phyloP scores from a whole-genome alignment of 1,140 invertebrate species.

The Trinorchestia longiramus region DNA sequence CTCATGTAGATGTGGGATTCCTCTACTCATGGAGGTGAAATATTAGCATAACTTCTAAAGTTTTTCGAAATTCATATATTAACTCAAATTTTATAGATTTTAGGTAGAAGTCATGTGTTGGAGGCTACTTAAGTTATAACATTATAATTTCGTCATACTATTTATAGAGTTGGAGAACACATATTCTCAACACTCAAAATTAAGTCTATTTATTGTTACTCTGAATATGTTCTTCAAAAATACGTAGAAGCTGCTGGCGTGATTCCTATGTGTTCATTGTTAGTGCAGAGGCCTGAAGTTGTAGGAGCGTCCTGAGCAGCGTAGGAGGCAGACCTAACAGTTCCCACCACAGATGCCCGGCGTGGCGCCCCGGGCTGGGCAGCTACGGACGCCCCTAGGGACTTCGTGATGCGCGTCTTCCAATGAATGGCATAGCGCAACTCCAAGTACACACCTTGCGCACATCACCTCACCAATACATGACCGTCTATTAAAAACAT shows the following conservation, averaged over 20 bases:
- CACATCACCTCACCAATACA: neutral
- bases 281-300: neutral
- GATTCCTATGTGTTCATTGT: neutral
- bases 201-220: neutral
- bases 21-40: no score
- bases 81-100: no score
- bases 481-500: neutral
- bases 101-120: no score
- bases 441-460: neutral
- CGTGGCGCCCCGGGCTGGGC: neutral
- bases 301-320: neutral
- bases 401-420: neutral
- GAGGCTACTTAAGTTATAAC: neutral
- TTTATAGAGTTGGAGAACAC: neutral
- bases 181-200: neutral
- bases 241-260: neutral
- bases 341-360: neutral
- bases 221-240: neutral
- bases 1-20: no score
- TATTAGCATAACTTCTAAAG: no score
- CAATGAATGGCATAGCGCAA: conserved; percentile 6
- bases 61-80: no score
- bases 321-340: neutral
- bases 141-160: neutral
- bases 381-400: neutral